Evolutionary conservation across 92 coral and sea anemone genomes (phyloP).

Genomic region (Isaurus tuberculatus): DNA sequence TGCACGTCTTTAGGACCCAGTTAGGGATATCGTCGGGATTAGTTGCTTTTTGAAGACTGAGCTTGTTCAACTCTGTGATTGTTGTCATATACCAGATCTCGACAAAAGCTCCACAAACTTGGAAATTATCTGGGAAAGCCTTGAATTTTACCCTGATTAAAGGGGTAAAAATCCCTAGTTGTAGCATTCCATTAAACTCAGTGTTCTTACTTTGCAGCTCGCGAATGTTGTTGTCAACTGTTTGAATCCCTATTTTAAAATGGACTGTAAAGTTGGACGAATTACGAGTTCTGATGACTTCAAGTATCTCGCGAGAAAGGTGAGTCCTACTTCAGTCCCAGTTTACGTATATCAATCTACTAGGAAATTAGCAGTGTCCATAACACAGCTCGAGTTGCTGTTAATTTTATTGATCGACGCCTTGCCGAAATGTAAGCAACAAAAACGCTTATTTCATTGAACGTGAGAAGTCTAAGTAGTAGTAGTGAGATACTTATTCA

Average conservation of each 20-base stretch:
- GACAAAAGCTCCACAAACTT: no score
- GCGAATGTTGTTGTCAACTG: conserved; percentile 97
- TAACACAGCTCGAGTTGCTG: no score
- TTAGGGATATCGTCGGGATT: conserved; percentile 51
- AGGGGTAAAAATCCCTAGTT: background rate
- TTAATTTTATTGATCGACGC: no score
- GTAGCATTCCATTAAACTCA: background rate
- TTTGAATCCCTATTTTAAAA: conserved; percentile 94
- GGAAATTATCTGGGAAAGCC: no score
- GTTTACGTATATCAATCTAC: no score
- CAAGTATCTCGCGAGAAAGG: conserved; percentile 95
- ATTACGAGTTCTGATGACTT: conserved; percentile 87
- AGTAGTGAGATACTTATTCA: no score
- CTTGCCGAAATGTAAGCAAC: no score
- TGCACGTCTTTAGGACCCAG: conserved; percentile 29
- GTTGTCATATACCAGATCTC: no score
- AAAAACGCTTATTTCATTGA: no score
- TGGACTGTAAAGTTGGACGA: conserved; percentile 90
- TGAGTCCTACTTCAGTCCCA: conserved; percentile 24
- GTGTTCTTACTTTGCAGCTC: conserved; percentile 61
- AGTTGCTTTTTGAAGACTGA: conserved; percentile 4
- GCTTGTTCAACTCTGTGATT: background rate
- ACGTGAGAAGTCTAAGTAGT: no score
- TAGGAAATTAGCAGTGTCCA: no score
- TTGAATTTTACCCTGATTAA: no score